Evolutionary conservation across 2,113 vertebrate species (phyloP), one percentile per base, ranked within the genome.

Genomic region (Tretioscincus oriximinensis): DNA sequence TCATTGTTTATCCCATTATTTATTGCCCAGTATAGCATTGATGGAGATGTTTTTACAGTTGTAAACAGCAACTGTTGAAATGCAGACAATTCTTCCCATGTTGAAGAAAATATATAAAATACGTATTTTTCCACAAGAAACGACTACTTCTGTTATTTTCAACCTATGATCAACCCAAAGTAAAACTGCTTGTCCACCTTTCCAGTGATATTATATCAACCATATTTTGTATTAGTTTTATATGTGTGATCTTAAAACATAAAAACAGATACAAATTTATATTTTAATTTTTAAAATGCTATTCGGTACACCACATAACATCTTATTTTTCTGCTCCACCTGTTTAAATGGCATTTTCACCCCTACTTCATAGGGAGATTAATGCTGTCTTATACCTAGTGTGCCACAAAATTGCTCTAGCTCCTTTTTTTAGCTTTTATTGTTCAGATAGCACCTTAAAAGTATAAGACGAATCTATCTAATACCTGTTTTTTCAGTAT

Each of bases 401-500:
- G 10, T 67, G 20, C 47, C 21, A 76, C 2, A 72, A 80, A 79
- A 21, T 2, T n/a, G 51, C 14, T n/a, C 29, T 89, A 18, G 73
- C 88, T 79, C 85, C 35, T 83, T 83, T 60, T 88, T 84, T 60
- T 88, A 76, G 31, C 85, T 89, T 86, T 29, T 84, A 85, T 76
- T 86, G 1, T 72, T 1, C 54, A 77, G 54, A 86, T 89, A 75
- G 72, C 41, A 71, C 83, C 75, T 84, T 28, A 85, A 84, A 87
- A 86, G 68, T 60, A 88, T 35, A 80, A 89, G 67, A 78, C 61
- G 90, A 94, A 93, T 82, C 73, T 88, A 89, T 86, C 86, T 90
- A 95, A 84, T 96, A 66, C 94, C 94, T 96, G 83, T 96, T 96
- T 95, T 96, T 96, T 89, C 96, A 96, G 96, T 96, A 95, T 97